These are phyloP conservation scores for Dione juno DNA, from an alignment of 2,888 invertebrate genomes.

Conservation along the genomic window DNA sequence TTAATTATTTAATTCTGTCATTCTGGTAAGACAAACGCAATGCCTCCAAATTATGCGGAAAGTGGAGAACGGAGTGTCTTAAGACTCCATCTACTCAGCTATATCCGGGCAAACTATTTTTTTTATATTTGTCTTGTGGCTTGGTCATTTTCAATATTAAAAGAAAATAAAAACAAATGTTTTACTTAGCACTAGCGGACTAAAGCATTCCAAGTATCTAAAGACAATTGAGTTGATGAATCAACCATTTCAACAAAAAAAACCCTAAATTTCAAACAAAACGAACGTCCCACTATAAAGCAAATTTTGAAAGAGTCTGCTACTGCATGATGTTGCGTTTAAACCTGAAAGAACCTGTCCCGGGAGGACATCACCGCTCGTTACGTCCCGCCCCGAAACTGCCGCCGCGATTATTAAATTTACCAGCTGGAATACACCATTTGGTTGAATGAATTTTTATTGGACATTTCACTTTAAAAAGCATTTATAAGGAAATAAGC, in stretches of 20 bases:
- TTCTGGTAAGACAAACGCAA: too few relatives aligned
- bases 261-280: neutral
- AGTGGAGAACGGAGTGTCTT: too few relatives aligned
- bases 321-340: slow-evolving; percentile 17
- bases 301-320: neutral
- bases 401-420: slow-evolving; percentile 40
- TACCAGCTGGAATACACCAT: slow-evolving; percentile 26
- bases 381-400: slow-evolving; percentile 20
- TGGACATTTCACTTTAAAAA: slow-evolving; percentile 16
- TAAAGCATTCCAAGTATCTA: too few relatives aligned
- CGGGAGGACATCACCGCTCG: slow-evolving; percentile 23
- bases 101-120: too few relatives aligned
- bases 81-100: too few relatives aligned
- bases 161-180: too few relatives aligned
- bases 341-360: slow-evolving; percentile 29
- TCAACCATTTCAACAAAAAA: neutral
- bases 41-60: too few relatives aligned
- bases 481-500: neutral
- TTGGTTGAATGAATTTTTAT: slow-evolving; percentile 35
- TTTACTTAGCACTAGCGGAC: too few relatives aligned
- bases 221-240: too few relatives aligned
- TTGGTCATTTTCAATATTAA: too few relatives aligned
- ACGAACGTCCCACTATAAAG: neutral
- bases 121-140: too few relatives aligned
- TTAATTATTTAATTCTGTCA: too few relatives aligned